These are phyloP conservation scores for Dilophus febrilis DNA, from an alignment of 2,888 invertebrate species.

Conservation along the genomic window DNA sequence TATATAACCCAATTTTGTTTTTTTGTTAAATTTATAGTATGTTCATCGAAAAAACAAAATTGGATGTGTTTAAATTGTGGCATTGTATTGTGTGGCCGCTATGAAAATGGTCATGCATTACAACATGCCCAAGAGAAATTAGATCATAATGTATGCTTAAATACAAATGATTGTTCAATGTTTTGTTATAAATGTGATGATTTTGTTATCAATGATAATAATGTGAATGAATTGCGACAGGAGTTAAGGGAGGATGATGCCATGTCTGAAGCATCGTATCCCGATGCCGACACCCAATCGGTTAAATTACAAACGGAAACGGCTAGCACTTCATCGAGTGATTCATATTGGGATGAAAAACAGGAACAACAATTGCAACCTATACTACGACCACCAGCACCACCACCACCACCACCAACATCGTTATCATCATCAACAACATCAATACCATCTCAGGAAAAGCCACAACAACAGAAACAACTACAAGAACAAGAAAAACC, in stretches of 20 bases:
- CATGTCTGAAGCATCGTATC: constrained; percentile 26
- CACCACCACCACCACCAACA: too few species aligned
- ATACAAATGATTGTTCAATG: constrained; percentile 53
- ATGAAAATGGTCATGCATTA: constrained; percentile 58
- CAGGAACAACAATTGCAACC: too few species aligned
- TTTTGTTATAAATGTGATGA: constrained; percentile 70
- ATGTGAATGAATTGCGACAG: constrained; percentile 34
- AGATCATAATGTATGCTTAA: constrained; percentile 58
- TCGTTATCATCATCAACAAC: too few species aligned
- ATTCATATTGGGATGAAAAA: constrained; percentile 17
- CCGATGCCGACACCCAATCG: constrained; percentile 14
- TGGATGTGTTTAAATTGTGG: constrained; percentile 68
- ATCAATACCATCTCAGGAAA: too few species aligned
- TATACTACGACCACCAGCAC: too few species aligned
- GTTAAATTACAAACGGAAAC: constrained; percentile 16
- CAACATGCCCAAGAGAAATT: constrained; percentile 43
- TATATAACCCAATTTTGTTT: constrained; percentile 2
- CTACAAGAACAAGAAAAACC: too few species aligned
- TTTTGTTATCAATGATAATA: constrained; percentile 50
- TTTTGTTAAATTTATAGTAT: constrained; percentile 42
- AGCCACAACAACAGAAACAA: too few species aligned
- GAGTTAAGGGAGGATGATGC: constrained; percentile 26
- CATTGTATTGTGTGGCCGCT: constrained; percentile 55
- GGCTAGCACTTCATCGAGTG: constrained; percentile 17
- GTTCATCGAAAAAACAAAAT: constrained; percentile 44